Base-by-base conservation (phyloP, 2,113 vertebrate genomes). In the Herpetotheres cachinnans region DNA sequence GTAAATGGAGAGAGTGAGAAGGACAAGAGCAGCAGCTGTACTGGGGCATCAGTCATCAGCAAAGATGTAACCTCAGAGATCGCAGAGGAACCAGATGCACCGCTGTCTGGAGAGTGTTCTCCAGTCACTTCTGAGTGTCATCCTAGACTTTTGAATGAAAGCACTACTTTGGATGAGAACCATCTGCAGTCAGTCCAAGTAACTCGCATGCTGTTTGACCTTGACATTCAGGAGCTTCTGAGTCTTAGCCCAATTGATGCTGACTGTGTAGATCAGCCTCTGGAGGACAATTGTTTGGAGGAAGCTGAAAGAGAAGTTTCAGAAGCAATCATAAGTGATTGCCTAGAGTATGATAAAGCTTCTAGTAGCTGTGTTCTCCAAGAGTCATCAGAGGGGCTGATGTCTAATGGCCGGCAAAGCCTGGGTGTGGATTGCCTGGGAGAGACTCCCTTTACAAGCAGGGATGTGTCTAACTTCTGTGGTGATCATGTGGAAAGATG, bases 201-300 rank as follows among this genome's bases (percentile, higher is more conserved):
- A 5, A 47, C 50, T 7, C 7, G 7, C 32, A 16, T 80, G 32
- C 6, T 69, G 7, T 94, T 91, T 67, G 73, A 97, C 24, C 79
- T 93, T 16, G 96, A 95, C 30, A n/a, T 96, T 40, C 91, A 93
- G 63, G 82, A 93, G 40, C 90, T 95, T 29, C 86, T 97, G 67
- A 70, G 19, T 20, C 82, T 93, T 11, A 85, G 67, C 69, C 91
- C 86, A 0, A 21, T 66, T 1, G 18, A 65, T 11, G 21, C 12
- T 6, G 56, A 34, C 19, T 26, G 8, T 10, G 20, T 18, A 8
- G 54, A 20, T 2, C 69, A 78, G 44, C 44, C 76, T 47, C 82
- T 73, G 40, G 84, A 63, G 54, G 72, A 50, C 5, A 8, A 5
- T 25, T 58, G 5, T 27, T 63, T 52, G 88, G 95, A 77, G 44